phyloP scores from a whole-genome alignment of 92 coral and sea anemone genomes.

The Zoanthus sansibaricus region DNA sequence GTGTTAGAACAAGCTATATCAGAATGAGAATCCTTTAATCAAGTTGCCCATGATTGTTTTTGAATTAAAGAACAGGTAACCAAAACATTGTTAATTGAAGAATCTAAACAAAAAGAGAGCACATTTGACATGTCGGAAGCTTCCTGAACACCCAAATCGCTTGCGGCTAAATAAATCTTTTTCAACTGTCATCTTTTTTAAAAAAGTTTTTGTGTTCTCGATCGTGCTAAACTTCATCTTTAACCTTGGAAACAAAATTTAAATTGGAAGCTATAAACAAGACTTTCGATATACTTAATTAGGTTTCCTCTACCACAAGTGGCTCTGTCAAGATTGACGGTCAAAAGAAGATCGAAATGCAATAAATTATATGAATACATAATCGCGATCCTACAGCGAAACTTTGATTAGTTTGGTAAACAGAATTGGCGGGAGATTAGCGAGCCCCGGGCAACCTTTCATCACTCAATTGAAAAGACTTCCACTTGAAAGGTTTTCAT shows the following conservation, averaged over 20 bases:
- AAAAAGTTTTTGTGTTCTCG: slow-evolving; percentile 14
- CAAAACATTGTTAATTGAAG: slow-evolving; percentile 76
- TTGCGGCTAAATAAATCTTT: slow-evolving; percentile 39
- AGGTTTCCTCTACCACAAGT: slow-evolving; percentile 28
- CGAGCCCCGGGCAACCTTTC: slow-evolving; percentile 37
- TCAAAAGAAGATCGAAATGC: slow-evolving; percentile 62
- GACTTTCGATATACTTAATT: slow-evolving; percentile 36
- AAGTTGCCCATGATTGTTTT: slow-evolving; percentile 69
- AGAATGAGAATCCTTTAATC: slow-evolving; percentile 73
- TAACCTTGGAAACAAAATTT: slow-evolving; percentile 19
- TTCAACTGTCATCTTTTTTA: slow-evolving; percentile 1
- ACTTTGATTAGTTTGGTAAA: slow-evolving; percentile 89
- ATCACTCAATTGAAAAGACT: slow-evolving; percentile 48
- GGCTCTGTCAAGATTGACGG: slow-evolving; percentile 57
- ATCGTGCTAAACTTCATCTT: slow-evolving; percentile 3
- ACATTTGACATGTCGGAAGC: slow-evolving; percentile 66
- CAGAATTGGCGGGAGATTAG: slow-evolving; percentile 70
- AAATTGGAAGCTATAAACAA: slow-evolving; percentile 9
- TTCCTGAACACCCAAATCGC: slow-evolving; percentile 36
- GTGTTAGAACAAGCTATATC: slow-evolving; percentile 46
- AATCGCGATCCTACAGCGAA: slow-evolving; percentile 82
- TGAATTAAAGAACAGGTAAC: slow-evolving; percentile 68
- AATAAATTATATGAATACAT: slow-evolving; percentile 79
- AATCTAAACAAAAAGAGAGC: slow-evolving; percentile 65
- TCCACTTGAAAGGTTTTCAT: slow-evolving; percentile 48